Base-by-base conservation (phyloP, 2,888 invertebrate genomes). In the Podabrus alpinus region DNA sequence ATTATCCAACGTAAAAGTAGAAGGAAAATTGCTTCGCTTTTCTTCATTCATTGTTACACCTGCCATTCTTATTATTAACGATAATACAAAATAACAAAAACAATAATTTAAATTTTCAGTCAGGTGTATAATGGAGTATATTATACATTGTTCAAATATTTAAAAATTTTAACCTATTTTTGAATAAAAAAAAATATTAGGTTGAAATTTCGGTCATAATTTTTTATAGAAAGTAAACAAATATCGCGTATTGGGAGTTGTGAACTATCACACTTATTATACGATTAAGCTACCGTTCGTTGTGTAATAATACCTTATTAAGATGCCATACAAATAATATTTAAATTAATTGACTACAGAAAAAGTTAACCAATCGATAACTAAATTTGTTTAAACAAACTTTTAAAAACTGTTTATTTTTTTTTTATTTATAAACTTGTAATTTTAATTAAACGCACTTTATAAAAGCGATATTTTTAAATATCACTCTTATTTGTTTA, bases 1-100 rank as follows among this genome's bases (percentile, higher is more conserved):
- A 74, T 85, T 86, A 61, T 86, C 85, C 21, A 87, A 78, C 4
- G 85, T 86, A 74, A 86, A 86, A 9, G 85, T 85, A 9, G 86
- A 86, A 16, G 86, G 83, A 77, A 81, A 85, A 75, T 85, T 84
- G 73, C 84, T 82, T 73, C 84, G 84, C 76, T 84, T 83, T 75
- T 81, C 80, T 70, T 69, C 66, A 61, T 21, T 66, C 75, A 75
- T 75, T 15, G 24, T 24, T 66, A 45, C 9, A 13, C n/a, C 45
- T 45, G 45, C n/a, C 45, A 45, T 45, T 2, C 7, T 45, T 45
- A 45, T n/a, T n/a, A n/a, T 13, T n/a, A 7, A n/a, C n/a, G 45
- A 45, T n/a, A 45, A n/a, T 13, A 45, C n/a, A n/a, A 4, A 45
- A 45, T 45, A 45, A 45, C 45, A 45, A 9, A 45, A 45, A n/a